Conservation (phyloP, 2,113 vertebrate species). For the Crocuta crocuta region DNA sequence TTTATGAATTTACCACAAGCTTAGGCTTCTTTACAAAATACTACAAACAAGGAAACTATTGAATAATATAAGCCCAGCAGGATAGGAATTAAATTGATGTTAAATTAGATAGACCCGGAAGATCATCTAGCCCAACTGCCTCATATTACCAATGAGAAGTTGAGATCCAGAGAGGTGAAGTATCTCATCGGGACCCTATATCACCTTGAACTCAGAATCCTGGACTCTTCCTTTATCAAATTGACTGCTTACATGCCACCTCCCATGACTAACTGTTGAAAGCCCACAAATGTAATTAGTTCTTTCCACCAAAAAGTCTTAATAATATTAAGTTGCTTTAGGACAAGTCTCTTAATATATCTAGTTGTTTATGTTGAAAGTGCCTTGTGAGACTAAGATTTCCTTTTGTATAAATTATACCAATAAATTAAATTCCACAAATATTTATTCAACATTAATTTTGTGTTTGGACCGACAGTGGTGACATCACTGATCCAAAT, state of each 20-base stretch:
- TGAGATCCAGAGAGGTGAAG: background rate
- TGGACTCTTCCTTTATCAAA: background rate
- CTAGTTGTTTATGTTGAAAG: slow-evolving; percentile 3
- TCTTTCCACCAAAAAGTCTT: background rate
- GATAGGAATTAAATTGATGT: background rate
- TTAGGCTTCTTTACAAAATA: background rate
- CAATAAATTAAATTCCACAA: background rate
- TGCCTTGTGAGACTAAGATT: background rate
- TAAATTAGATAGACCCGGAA: background rate
- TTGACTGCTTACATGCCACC: background rate
- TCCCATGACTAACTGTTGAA: background rate
- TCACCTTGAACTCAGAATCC: background rate
- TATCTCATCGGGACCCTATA: background rate
- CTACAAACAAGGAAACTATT: background rate
- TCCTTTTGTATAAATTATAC: background rate
- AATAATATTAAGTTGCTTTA: background rate
- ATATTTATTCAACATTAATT: background rate
- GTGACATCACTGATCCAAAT: background rate
- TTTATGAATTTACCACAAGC: background rate
- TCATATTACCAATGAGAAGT: background rate
- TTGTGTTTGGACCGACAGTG: background rate
- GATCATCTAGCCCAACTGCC: background rate
- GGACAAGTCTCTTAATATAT: background rate
- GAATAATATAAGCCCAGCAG: background rate
- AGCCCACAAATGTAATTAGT: background rate